Percentiles rank a stretch among this genome's conserved stretches.
Evolutionary conservation across 2,797 vertebrate genomes (phyloP).

Genomic region (Sebastiscus albofasciatus): DNA sequence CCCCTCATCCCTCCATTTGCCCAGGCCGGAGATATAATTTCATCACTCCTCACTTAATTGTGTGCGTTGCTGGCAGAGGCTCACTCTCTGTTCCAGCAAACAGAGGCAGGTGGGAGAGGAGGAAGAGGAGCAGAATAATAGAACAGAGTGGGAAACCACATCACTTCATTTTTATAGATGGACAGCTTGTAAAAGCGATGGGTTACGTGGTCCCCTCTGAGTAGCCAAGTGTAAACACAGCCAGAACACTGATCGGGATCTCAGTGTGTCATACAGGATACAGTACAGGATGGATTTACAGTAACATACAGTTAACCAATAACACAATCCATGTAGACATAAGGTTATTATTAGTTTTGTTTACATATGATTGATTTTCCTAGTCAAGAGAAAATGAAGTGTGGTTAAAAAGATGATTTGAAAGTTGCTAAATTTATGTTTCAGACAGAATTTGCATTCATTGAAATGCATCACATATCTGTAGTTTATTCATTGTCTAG

Average conservation of each 20-base stretch:
- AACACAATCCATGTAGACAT: background rate
- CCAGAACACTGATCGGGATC: conserved; percentile 12
- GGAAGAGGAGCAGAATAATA: conserved; percentile 59
- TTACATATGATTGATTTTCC: background rate
- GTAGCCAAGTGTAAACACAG: conserved; percentile 60
- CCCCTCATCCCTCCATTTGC: conserved; percentile 73
- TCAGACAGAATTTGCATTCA: background rate
- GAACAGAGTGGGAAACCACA: conserved; percentile 70
- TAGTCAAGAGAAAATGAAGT: background rate
- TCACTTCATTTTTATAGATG: conserved; percentile 75
- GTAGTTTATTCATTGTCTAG: background rate
- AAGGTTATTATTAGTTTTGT: background rate
- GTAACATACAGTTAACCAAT: background rate
- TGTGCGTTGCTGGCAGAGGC: conserved; percentile 59
- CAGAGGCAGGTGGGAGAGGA: conserved; percentile 66
- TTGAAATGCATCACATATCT: background rate
- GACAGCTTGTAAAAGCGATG: conserved; percentile 65
- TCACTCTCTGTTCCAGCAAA: conserved; percentile 62
- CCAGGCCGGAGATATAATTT: conserved; percentile 75
- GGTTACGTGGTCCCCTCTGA: conserved; percentile 57
- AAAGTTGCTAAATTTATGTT: background rate
- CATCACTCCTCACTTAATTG: conserved; percentile 81
- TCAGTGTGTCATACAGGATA: conserved; percentile 8
- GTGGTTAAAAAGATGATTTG: background rate
- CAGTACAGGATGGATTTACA: background rate